Percentiles rank a stretch among this genome's conserved stretches.
Conservation (phyloP, 1,140 invertebrate genomes). For the Vanessa tameamea region DNA sequence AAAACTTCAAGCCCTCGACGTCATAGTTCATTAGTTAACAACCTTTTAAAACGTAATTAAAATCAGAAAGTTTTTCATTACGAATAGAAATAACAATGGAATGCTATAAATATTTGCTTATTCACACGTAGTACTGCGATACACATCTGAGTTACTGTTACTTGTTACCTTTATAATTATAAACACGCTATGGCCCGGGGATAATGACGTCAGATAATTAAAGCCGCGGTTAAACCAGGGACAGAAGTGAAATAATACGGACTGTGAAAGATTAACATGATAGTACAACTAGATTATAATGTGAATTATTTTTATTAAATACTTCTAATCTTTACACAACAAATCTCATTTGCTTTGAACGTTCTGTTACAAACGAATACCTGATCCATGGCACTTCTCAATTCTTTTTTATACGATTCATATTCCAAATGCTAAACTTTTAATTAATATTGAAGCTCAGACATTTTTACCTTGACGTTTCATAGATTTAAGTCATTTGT, state of each 20-base stretch:
- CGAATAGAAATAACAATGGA: not conserved
- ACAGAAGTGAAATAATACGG: not conserved
- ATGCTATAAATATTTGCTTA: not conserved
- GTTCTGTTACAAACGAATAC: too few species aligned
- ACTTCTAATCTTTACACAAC: too few species aligned
- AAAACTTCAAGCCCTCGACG: not conserved
- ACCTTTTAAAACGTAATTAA: not conserved
- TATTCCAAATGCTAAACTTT: too few species aligned
- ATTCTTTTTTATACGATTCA: too few species aligned
- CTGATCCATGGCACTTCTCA: too few species aligned
- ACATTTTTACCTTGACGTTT: too few species aligned
- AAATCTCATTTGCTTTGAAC: too few species aligned
- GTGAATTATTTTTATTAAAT: too few species aligned
- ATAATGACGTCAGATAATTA: slow-evolving; percentile 1
- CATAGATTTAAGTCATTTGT: too few species aligned
- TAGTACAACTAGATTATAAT: too few species aligned
- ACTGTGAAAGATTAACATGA: not conserved
- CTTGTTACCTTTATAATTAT: slow-evolving; percentile 19
- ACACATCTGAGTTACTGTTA: slow-evolving; percentile 22
- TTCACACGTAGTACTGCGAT: slow-evolving; percentile 30
- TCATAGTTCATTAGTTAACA: not conserved
- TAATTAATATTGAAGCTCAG: too few species aligned
- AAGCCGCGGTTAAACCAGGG: not conserved
- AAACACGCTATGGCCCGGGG: slow-evolving; percentile 20
- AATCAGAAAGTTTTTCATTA: not conserved